Conservation (phyloP, 2,113 vertebrate genomes). For the Catagonus wagneri region DNA sequence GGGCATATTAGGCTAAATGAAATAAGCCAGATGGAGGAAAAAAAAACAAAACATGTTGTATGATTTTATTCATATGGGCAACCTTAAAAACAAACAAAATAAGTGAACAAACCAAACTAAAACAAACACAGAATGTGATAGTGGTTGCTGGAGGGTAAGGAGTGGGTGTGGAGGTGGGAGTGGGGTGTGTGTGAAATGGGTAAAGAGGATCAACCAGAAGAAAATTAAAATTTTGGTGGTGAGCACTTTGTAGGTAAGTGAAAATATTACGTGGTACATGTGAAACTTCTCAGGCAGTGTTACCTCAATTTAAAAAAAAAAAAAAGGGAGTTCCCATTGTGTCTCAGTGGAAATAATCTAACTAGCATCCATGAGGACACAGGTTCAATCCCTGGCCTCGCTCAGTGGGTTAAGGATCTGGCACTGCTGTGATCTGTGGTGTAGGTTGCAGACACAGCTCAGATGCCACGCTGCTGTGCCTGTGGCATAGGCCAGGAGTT, state of each 20-base stretch:
- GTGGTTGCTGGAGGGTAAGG: neutral
- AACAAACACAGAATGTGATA: neutral
- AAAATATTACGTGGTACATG: neutral
- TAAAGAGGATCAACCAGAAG: neutral
- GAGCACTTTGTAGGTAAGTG: neutral
- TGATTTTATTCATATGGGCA: neutral
- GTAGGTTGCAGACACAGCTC: no score
- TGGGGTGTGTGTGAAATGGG: neutral
- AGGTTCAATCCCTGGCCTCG: no score
- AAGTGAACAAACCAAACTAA: neutral
- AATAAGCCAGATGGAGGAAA: neutral
- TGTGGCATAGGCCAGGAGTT: no score
- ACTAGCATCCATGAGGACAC: no score
- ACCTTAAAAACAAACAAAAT: neutral
- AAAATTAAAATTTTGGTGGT: neutral
- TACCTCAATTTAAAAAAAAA: neutral
- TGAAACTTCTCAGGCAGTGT: neutral
- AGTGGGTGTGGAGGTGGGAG: neutral
- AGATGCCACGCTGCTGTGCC: no score
- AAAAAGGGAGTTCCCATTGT: neutral
- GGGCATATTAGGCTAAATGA: neutral
- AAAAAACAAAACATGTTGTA: neutral
- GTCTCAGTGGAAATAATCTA: no score
- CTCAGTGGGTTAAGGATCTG: no score
- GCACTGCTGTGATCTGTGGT: no score